These are phyloP conservation scores for Phyllopteryx taeniolatus DNA, from an alignment of 2,113 vertebrate genomes.

Conservation along the genomic window DNA sequence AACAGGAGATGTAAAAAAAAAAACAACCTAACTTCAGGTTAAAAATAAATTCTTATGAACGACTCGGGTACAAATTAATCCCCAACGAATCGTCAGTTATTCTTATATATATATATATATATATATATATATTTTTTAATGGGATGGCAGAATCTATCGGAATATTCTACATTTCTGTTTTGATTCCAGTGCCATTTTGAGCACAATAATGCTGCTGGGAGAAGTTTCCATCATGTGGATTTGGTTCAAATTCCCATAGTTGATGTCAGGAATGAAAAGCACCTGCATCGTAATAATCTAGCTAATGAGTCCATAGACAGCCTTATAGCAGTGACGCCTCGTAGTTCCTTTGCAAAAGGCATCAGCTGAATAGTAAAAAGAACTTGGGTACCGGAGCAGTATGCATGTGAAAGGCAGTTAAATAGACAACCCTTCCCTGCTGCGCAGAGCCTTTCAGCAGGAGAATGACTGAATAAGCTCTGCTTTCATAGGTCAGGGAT, in stretches of 20 bases:
- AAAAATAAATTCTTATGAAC: no score
- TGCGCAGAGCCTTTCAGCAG: constrained; percentile 61
- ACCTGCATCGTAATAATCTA: not conserved
- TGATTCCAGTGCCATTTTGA: not conserved
- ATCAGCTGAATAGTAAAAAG: constrained; percentile 42
- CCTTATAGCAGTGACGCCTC: constrained; percentile 34
- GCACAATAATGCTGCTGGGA: not conserved
- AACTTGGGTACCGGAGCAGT: constrained; percentile 50
- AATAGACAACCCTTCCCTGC: constrained; percentile 65
- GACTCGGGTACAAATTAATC: no score
- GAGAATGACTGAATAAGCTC: constrained; percentile 70
- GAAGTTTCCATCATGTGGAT: not conserved
- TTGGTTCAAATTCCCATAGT: not conserved
- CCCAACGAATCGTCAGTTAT: not conserved
- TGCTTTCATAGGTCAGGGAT: constrained; percentile 75
- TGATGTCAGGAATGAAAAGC: not conserved
- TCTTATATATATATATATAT: not conserved
- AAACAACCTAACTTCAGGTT: no score
- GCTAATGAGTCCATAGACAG: constrained; percentile 30
- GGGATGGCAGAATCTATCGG: not conserved
- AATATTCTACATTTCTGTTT: not conserved
- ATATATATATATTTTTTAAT: not conserved
- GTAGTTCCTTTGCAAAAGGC: constrained; percentile 24
- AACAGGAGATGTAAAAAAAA: no score
- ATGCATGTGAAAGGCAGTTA: constrained; percentile 58